Conservation (phyloP, 2,113 vertebrate species). For the Ranitomeya imitator region DNA sequence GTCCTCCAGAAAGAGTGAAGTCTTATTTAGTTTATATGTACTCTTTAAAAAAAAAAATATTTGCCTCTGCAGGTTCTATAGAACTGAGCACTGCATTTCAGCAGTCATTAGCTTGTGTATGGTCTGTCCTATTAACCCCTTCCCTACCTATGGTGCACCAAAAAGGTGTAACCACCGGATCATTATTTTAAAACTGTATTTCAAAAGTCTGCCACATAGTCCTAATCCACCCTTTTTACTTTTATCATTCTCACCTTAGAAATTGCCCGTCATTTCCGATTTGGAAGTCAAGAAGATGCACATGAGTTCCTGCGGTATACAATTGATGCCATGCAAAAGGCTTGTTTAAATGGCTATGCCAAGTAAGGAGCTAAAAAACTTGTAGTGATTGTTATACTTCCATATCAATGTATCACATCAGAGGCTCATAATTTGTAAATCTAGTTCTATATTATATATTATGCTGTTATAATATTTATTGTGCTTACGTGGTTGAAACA, state of each 20-base stretch:
- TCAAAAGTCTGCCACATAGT: not conserved
- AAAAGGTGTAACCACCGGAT: too few relatives aligned
- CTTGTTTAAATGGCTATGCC: slow-evolving; percentile 87
- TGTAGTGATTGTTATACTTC: not conserved
- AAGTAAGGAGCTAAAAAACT: slow-evolving; percentile 73
- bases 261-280: slow-evolving; percentile 90
- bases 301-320: slow-evolving; percentile 95
- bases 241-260: slow-evolving; percentile 68
- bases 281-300: slow-evolving; percentile 93
- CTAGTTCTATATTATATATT: not conserved
- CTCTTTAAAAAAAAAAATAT: too few relatives aligned
- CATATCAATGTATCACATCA: too few relatives aligned
- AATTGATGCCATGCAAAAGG: slow-evolving; percentile 96
- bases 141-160: too few relatives aligned
- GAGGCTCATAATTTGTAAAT: too few relatives aligned
- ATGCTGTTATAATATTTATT: not conserved
- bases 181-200: not conserved
- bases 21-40: too few relatives aligned
- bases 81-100: too few relatives aligned
- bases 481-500: not conserved
- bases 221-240: not conserved
- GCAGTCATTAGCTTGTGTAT: too few relatives aligned
- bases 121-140: too few relatives aligned
- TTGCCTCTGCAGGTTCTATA: too few relatives aligned
- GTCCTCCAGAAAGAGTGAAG: too few relatives aligned